Evolutionary conservation across 2,113 vertebrate species (phyloP), one percentile per base, ranked within the genome.

Genomic region (Pterophyllum scalare): DNA sequence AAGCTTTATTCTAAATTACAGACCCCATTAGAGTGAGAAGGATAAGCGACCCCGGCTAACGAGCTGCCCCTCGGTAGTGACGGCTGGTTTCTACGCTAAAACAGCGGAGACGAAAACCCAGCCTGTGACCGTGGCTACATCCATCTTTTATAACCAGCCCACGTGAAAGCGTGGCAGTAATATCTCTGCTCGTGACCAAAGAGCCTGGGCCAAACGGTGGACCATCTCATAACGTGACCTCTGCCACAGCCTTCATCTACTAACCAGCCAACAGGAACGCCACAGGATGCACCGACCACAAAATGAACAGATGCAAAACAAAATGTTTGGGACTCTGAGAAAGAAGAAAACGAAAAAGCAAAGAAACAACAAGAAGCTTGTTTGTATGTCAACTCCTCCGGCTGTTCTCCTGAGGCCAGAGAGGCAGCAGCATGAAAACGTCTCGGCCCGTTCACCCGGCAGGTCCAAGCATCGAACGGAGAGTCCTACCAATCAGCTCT

Each of bases 341-440:
- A 46, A 67, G n/a, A 67, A 17, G 0, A 11, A 65, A 43, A 67
- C 7, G 28, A 40, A 40, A 6, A 26, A 59, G 5, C 59, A 43
- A 65, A 43, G 0, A 43, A 20, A 0, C 13, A 43, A 43, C 35
- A 0, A 13, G 35, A 43, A 4, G n/a, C 43, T 65, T 43, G 24
- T n/a, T 24, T 43, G 62, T 24, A 24, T 17, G n/a, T 24, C 10
- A 4, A 65, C 43, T 1, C n/a, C 35, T 24, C 38, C 2, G 62
- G n/a, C 22, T 46, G 38, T 46, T 46, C 17, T 17, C 38, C 2
- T 0, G 0, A 26, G 22, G 10, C 22, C 62, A 65, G 13, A 6
- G 14, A 43, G 40, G 40, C 28, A 70, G 22, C 26, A 70, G 22
- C 40, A 46, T 46, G 22, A 8, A 67, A 46, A 46, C 14, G 0